Evolutionary conservation across 2,113 vertebrate species (phyloP).

Genomic region (Lichenostomus cassidix): DNA sequence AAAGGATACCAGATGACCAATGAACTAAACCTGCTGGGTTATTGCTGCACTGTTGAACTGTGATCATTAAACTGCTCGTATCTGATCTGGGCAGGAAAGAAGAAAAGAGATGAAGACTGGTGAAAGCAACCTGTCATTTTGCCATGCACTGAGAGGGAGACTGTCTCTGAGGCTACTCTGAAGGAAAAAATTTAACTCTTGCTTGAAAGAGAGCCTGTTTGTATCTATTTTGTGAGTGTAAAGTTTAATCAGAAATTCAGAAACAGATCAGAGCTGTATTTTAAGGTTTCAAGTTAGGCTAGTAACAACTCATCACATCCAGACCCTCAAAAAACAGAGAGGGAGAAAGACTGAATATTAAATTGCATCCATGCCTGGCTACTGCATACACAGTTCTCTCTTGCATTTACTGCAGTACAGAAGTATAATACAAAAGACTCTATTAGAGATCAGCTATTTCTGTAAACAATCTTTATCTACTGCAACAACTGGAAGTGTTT

Average conservation of each 20-base stretch:
- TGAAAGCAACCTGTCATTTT: neutral
- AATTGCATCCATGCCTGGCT: neutral
- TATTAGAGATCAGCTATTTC: neutral
- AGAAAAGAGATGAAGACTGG: neutral
- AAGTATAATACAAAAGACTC: neutral
- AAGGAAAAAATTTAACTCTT: neutral
- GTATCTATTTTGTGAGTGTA: neutral
- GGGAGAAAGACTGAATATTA: neutral
- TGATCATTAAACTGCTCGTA: neutral
- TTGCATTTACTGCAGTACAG: neutral
- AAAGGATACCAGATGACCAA: neutral
- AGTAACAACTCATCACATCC: neutral
- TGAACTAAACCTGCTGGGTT: neutral
- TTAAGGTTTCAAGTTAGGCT: neutral
- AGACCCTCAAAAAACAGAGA: neutral
- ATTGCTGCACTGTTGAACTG: neutral
- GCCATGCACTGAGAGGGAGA: neutral
- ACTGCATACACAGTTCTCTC: neutral
- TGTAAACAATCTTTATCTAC: neutral
- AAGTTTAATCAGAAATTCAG: neutral
- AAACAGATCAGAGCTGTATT: neutral
- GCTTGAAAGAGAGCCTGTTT: neutral
- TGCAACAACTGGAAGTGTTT: neutral
- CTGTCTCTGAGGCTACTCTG: neutral
- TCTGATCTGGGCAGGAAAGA: neutral